These are phyloP conservation scores for Bombylius major DNA, from an alignment of 2,888 invertebrate species.

Conservation along the genomic window DNA sequence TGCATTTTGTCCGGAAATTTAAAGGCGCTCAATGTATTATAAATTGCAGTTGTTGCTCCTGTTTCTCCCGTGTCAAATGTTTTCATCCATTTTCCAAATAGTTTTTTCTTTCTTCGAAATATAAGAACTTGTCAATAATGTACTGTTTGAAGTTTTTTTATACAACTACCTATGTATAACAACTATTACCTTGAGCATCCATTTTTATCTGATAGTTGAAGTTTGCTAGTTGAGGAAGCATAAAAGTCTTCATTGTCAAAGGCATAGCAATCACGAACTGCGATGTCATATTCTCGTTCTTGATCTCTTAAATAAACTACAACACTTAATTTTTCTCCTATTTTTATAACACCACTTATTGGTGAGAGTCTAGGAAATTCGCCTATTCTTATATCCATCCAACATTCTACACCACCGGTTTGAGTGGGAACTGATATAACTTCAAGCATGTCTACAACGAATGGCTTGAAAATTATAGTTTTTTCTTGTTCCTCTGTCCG, in stretches of 20 bases:
- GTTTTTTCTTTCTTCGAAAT: constrained; percentile 44
- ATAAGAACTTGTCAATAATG: not conserved
- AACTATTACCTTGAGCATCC: constrained; percentile 49
- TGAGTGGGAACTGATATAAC: constrained; percentile 53
- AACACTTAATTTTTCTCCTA: constrained; percentile 57
- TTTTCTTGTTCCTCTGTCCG: constrained; percentile 32
- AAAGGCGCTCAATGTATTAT: constrained; percentile 57
- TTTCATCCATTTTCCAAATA: constrained; percentile 52
- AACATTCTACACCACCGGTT: constrained; percentile 54
- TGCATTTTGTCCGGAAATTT: constrained; percentile 61
- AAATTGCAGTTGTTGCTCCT: constrained; percentile 51
- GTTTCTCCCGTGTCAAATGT: constrained; percentile 44
- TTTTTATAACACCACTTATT: constrained; percentile 48
- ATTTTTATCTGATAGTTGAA: constrained; percentile 52
- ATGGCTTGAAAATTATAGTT: constrained; percentile 39
- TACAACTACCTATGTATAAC: not conserved
- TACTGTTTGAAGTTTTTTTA: not conserved
- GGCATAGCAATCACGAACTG: constrained; percentile 61
- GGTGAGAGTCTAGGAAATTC: constrained; percentile 54
- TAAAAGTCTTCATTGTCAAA: constrained; percentile 52
- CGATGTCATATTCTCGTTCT: constrained; percentile 49
- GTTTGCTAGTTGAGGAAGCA: constrained; percentile 42
- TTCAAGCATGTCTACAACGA: constrained; percentile 57
- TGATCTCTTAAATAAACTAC: constrained; percentile 55
- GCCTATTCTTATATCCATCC: constrained; percentile 65